These are phyloP conservation scores for Atlantisia rogersi DNA, from an alignment of 2,113 vertebrate species.

Conservation along the genomic window DNA sequence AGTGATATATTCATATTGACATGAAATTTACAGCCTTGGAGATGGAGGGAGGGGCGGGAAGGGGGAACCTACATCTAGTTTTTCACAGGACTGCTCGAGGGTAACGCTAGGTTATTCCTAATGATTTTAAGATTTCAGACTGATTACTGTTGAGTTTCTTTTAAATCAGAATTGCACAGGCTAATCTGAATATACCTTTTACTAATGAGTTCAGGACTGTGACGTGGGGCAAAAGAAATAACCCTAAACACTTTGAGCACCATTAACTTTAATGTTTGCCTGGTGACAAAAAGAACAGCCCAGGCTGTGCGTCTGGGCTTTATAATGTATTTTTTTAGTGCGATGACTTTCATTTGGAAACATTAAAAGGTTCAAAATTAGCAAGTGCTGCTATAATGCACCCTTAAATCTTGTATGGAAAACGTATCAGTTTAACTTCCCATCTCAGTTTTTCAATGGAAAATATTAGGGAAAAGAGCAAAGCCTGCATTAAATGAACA, in stretches of 20 bases:
- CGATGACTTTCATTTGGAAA: background rate
- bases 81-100: background rate
- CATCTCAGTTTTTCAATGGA: background rate
- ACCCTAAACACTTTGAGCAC: slow-evolving; percentile 9
- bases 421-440: background rate
- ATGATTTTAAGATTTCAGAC: background rate
- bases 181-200: background rate
- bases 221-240: background rate
- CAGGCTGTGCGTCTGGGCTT: background rate
- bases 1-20: background rate
- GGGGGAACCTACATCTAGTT: background rate
- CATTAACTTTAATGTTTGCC: slow-evolving; percentile 31
- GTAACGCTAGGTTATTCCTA: background rate
- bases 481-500: background rate
- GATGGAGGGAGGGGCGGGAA: no score
- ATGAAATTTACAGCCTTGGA: background rate
- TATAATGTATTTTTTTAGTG: background rate
- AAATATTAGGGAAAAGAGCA: background rate
- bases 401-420: background rate
- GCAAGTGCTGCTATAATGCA: background rate
- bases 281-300: background rate
- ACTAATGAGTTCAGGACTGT: background rate
- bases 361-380: background rate
- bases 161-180: background rate
- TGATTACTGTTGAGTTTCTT: background rate